These are phyloP conservation scores for Palaemon carinicauda DNA, from an alignment of 1,140 invertebrate genomes.

Conservation along the genomic window DNA sequence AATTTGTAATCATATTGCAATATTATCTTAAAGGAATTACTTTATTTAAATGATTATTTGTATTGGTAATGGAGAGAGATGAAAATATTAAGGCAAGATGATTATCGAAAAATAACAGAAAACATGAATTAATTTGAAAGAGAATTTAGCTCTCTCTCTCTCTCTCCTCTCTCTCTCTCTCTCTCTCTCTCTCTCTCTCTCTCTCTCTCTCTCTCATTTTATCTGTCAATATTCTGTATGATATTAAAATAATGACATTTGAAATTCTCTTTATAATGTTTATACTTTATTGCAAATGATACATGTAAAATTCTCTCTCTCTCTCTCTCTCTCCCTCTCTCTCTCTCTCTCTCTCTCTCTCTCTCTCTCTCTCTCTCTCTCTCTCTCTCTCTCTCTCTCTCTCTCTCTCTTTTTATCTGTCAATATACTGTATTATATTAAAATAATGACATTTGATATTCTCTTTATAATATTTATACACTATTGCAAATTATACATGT, in stretches of 20 bases:
- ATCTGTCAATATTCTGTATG: not conserved
- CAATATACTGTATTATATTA: not conserved
- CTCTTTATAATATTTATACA: not conserved
- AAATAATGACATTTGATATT: not conserved
- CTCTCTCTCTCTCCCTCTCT: not conserved
- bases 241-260: no score
- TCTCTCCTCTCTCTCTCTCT: no score
- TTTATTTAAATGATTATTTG: no score
- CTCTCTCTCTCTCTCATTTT: not conserved
- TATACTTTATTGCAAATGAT: not conserved
- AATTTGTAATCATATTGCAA: no score
- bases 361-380: constrained; percentile 26
- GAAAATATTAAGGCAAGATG: no score
- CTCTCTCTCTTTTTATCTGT: not conserved
- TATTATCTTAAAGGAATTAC: no score
- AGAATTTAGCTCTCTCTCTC: no score
- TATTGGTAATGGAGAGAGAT: no score
- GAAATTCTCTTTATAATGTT: not conserved
- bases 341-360: constrained; percentile 24
- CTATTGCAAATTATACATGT: not conserved
- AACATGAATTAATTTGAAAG: no score
- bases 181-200: no score
- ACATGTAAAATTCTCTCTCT: no score
- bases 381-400: constrained; percentile 3
- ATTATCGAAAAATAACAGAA: no score